Base-by-base conservation (phyloP, 2,888 invertebrate genomes). In the Drosophila paramelanica region DNA sequence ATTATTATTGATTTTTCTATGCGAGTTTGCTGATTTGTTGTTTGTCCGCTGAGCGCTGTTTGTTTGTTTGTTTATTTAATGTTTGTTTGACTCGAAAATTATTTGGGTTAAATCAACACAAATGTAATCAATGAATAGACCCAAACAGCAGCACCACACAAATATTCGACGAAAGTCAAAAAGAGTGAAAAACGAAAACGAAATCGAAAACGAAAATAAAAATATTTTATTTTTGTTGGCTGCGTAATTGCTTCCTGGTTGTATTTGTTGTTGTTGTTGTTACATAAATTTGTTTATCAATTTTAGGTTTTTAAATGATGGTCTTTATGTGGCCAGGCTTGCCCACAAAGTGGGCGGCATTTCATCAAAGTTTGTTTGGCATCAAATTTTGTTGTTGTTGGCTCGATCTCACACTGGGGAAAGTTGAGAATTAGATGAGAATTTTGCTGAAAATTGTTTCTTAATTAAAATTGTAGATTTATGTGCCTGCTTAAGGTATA, bases 51-150 rank as follows among this genome's bases (percentile, higher is more conserved):
- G 8, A 46, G 51, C 51, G 39, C 46, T 45, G 57, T 11, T 27
- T 23, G 46, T 39, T 36, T 77, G 73, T 85, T 85, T 89, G 79
- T 79, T 89, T 79, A 79, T 89, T 90, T 78, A 79, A 78, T 89
- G 80, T 89, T 90, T 88, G 79, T 72, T 74, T 74, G 84, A 73
- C 76, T 89, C 74, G 71, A 88, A 76, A 81, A 81, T 88, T 77
- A 87, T 89, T 89, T 89, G 79, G 88, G 89, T 89, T 87, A 89
- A 89, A 56, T 79, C 78, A 79, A 85, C 81, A 85, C 50, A 62
- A 81, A 55, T 59, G 67, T 78, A 88, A 88, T 88, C 84, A 87
- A 73, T 83, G 78, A 68, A 77, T 76, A 79, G 79, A 68, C 61
- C 61, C 52, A 36, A 20, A 38, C 45, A 55, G 25, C 41, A 39